Base-by-base conservation (phyloP, 2,113 vertebrate genomes). In the Chinchilla lanigera region DNA sequence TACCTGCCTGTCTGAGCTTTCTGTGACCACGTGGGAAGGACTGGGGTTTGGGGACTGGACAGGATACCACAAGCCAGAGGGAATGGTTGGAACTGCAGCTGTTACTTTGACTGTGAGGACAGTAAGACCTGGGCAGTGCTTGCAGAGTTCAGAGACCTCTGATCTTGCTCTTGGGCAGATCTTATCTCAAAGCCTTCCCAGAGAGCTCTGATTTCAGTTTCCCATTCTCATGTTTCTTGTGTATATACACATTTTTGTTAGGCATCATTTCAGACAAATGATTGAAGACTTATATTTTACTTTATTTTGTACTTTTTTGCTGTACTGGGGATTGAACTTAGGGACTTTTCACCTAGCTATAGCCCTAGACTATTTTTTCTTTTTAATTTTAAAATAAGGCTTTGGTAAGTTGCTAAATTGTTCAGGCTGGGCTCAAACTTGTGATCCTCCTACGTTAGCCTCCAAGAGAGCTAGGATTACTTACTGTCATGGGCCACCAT, bases 1-100 rank as follows among this genome's bases (percentile, higher is more conserved):
- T 38, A n/a, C 10, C 1, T 41, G 38, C 47, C 52, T 41, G 9
- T 38, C 0, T 2, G 24, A 54, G 47, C 19, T 33, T 73, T 13
- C 63, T 35, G 6, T 11, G 28, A 28, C 5, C n/a, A 47, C 7
- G 3, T 1, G 38, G 12, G 52, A 8, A 11, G 26, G 58, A 41
- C n/a, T 12, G 33, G 0, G 1, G 33, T 24, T 16, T 22, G 44
- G 13, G 0, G 1, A 11, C 3, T 8, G 5, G 41, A 47, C 1
- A 3, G 11, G 38, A 14, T 13, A n/a, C 56, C 22, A 1, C 0
- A 26, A 44, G 54, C 7, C 0, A 4, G 19, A 12, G 41, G 69
- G 11, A 60, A 38, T 38, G 2, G 38, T 33, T 35, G 7, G 28
- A 13, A 44, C 47, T 33, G 10, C 56, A 7, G 35, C 20, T 54